phyloP scores from a whole-genome alignment of 2,113 vertebrate genomes.

The Fukomys damarensis region DNA sequence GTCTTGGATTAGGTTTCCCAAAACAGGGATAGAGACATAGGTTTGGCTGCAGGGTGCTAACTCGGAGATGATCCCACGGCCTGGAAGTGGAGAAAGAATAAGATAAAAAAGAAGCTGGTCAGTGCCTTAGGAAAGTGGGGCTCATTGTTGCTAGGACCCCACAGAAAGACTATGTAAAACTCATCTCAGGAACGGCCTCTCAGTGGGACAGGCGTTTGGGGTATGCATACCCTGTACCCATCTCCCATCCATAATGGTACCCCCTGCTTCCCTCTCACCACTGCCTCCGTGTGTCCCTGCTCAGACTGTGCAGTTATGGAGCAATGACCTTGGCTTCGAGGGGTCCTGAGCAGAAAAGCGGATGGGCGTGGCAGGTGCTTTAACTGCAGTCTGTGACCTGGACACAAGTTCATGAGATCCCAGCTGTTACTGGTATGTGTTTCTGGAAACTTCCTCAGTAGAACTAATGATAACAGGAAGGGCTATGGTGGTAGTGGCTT shows the following conservation, averaged over 20 bases:
- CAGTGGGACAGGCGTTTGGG: background rate
- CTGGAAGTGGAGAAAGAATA: background rate
- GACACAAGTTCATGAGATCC: background rate
- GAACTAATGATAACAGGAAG: background rate
- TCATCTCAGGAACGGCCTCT: background rate
- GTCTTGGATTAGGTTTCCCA: background rate
- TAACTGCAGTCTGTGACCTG: no score
- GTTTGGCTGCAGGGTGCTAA: background rate
- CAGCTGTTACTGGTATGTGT: background rate
- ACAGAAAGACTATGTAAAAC: background rate
- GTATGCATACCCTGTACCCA: fast-evolving
- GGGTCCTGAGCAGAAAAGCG: background rate
- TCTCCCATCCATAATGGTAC: background rate
- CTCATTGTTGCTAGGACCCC: background rate
- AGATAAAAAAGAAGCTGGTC: background rate
- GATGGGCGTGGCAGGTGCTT: background rate
- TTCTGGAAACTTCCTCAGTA: background rate
- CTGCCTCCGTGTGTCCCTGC: background rate
- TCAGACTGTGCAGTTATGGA: background rate
- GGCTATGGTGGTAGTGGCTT: background rate
- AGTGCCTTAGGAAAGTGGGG: background rate
- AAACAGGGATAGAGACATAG: background rate
- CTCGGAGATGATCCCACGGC: background rate
- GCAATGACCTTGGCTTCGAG: background rate
- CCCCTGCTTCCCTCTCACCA: background rate